These are phyloP conservation scores for Corvus cornix DNA, from an alignment of 2,113 vertebrate species.

Conservation along the genomic window DNA sequence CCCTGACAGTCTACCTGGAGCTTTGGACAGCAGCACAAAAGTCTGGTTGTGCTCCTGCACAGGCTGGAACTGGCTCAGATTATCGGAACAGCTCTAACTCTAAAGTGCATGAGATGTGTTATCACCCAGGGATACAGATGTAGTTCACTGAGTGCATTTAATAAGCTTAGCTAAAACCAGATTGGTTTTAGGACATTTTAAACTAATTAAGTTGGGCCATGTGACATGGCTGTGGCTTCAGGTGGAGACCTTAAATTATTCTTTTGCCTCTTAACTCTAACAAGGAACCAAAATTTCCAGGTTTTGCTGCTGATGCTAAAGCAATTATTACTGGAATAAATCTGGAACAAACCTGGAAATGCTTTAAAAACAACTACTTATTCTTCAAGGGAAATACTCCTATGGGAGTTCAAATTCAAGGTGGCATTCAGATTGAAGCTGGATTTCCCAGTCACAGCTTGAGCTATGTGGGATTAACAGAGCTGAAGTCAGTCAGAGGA, in stretches of 20 bases:
- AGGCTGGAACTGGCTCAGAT: background rate
- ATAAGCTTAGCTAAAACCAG: background rate
- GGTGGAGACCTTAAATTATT: background rate
- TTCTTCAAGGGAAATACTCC: background rate
- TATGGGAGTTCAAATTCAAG: background rate
- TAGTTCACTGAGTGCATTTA: background rate
- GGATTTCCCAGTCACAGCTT: background rate
- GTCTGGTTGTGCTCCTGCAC: background rate
- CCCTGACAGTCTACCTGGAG: background rate
- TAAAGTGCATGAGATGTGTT: background rate
- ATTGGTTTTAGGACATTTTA: slow-evolving; percentile 5
- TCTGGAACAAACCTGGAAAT: background rate
- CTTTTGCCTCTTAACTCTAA: background rate
- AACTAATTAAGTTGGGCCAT: background rate
- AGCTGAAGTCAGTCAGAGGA: background rate
- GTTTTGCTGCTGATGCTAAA: background rate
- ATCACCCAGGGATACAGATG: background rate
- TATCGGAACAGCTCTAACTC: background rate
- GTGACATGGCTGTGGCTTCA: background rate
- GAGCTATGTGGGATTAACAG: background rate
- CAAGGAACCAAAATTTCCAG: background rate
- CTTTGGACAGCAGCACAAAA: background rate
- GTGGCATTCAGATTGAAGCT: background rate
- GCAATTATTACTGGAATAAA: background rate
- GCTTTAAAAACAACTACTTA: background rate